Base-by-base conservation (phyloP, 2,113 vertebrate species). In the Nycticebus coucang region DNA sequence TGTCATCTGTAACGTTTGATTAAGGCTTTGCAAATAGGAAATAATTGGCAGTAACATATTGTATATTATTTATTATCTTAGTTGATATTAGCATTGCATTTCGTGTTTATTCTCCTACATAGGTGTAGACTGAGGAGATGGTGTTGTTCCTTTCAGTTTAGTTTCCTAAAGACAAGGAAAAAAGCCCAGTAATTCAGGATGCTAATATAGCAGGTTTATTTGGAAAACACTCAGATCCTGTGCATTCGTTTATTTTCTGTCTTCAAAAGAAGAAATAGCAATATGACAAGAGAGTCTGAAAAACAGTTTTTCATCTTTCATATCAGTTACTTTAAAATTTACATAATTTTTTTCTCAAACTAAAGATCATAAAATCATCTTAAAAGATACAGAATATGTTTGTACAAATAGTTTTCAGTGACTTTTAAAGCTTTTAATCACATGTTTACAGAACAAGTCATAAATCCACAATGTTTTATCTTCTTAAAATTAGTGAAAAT, bases 171-270 rank as follows among this genome's bases (percentile, higher is more conserved):
- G 28, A 11, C 53, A 95, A 45, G 68, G 57, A 60, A 59, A 85
- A 81, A 87, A 83, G 33, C 7, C 18, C 9, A 41, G 85, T 91
- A 95, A 89, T 91, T 93, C 15, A 33, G 62, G 45, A 91, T 89
- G 33, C 64, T 77, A 26, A 15, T 68, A 41, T 19, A 71, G 12
- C 5, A 80, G 64, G 41, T 17, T 68, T 81, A 78, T 64, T 85
- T 89, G 55, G 53, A 84, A 57, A 89, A 45, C 71, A 78, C 55
- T 90, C 45, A 57, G 94, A 90, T 95, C 37, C 83, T 62, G 13
- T 75, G 26, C 15, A 72, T 71, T 86, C 12, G 60, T 7, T 90
- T 94, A 69, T 92, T 94, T 93, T 90, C 71, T 95, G 26, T 94
- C 66, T 69, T 90, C 35, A 55, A 72, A 81, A 91, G 14, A 89